Evolutionary conservation across 2,113 vertebrate species (phyloP).

Genomic region (Zapornia atra): DNA sequence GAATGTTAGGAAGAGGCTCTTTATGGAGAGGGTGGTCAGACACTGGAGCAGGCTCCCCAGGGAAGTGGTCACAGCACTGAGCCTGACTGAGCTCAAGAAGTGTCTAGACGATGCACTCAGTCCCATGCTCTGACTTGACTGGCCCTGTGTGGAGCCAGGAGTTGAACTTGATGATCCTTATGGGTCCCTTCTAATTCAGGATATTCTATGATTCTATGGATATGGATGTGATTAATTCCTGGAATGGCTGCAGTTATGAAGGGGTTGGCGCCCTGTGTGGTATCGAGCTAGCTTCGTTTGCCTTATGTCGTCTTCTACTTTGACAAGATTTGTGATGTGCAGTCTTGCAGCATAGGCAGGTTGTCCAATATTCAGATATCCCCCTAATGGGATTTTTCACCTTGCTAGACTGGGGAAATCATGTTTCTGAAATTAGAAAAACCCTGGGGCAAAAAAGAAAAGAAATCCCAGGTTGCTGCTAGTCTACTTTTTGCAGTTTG

Average conservation of each 20-base stretch:
- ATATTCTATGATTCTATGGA: too few species aligned
- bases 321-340: background rate
- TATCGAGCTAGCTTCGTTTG: background rate
- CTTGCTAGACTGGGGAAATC: background rate
- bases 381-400: background rate
- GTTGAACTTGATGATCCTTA: too few species aligned
- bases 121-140: too few species aligned
- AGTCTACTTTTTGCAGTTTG: background rate
- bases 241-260: background rate
- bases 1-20: too few species aligned
- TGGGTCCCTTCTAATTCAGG: too few species aligned
- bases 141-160: too few species aligned
- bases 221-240: background rate
- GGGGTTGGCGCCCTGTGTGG: rapidly evolving
- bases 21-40: too few species aligned
- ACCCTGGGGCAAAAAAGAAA: background rate
- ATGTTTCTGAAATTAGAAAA: background rate
- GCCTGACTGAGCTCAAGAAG: too few species aligned
- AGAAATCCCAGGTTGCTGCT: background rate
- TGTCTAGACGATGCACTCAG: too few species aligned
- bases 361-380: background rate
- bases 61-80: too few species aligned
- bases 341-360: background rate
- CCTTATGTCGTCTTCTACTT: background rate
- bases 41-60: too few species aligned